Conservation (phyloP, 1,140 invertebrate genomes). For the Drosophila ogumai region DNA sequence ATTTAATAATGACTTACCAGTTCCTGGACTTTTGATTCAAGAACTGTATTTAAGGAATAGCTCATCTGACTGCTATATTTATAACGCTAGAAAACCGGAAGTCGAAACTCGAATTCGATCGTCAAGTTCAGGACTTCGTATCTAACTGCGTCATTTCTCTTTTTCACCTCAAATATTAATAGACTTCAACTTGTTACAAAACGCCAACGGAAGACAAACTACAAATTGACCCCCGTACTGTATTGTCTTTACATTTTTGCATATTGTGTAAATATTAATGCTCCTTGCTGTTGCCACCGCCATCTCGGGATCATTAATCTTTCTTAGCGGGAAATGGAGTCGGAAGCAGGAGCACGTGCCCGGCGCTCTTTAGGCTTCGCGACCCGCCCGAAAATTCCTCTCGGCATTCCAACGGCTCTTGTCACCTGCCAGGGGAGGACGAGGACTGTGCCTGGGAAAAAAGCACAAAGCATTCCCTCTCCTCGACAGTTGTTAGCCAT, state of each 20-base stretch:
- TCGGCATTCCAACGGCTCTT: conserved; percentile 24
- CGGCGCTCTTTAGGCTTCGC: conserved; percentile 30
- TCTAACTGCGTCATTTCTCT: background rate
- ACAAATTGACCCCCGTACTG: conserved; percentile 52
- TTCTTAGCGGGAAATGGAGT: conserved; percentile 46
- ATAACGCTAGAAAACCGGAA: background rate
- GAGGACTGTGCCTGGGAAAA: conserved; percentile 1
- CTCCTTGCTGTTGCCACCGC: conserved; percentile 41
- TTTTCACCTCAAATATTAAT: background rate
- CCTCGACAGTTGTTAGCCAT: conserved; percentile 43
- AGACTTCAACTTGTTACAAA: conserved; percentile 11
- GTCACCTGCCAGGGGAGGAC: conserved; percentile 33
- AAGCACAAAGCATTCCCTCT: conserved; percentile 32
- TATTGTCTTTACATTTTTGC: conserved; percentile 47
- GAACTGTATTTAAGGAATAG: background rate
- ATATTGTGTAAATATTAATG: conserved; percentile 71
- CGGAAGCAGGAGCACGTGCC: conserved; percentile 8
- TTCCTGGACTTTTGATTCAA: background rate
- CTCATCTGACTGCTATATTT: background rate
- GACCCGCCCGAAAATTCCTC: conserved; percentile 46
- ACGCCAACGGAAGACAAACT: conserved; percentile 50
- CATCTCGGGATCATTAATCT: conserved; percentile 69
- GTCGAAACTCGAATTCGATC: too few relatives aligned
- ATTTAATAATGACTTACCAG: background rate
- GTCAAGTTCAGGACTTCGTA: background rate